A percentile compares a stretch with the other conserved stretches of the same genome.
phyloP scores from a whole-genome alignment of 1,140 invertebrate genomes.

The Orchesella cincta region DNA sequence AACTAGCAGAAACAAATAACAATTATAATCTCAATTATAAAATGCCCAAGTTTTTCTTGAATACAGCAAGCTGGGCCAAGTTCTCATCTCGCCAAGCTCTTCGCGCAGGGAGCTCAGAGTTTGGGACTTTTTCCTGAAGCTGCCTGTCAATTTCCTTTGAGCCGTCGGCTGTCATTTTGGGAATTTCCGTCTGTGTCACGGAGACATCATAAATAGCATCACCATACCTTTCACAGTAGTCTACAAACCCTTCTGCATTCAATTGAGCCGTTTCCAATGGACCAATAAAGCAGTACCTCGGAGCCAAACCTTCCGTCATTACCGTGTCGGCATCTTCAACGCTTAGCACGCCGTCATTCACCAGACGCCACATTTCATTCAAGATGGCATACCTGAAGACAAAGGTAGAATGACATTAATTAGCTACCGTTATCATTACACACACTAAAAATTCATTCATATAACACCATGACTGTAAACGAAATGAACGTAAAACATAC shows the following conservation, averaged over 20 bases:
- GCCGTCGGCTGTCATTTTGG: conserved; percentile 69
- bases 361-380: conserved; percentile 87
- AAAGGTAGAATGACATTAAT: too few relatives aligned
- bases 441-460: conserved; percentile 1
- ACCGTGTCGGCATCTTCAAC: conserved; percentile 89
- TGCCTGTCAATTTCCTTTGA: conserved; percentile 61
- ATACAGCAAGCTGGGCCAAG: conserved; percentile 74
- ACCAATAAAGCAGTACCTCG: conserved; percentile 92
- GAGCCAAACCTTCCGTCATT: conserved; percentile 90
- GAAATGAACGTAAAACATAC: too few relatives aligned
- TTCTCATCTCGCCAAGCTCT: conserved; percentile 81
- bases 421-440: too few relatives aligned
- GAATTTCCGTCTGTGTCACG: conserved; percentile 72
- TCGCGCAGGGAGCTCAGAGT: conserved; percentile 72
- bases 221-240: conserved; percentile 74
- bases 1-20: too few relatives aligned
- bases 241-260: conserved; percentile 82
- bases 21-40: not conserved
- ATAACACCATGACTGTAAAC: not conserved
- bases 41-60: conserved; percentile 68
- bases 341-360: conserved; percentile 77
- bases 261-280: conserved; percentile 91
- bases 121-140: conserved; percentile 70
- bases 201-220: conserved; percentile 77
- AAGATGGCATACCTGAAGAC: conserved; percentile 94